phyloP scores from a whole-genome alignment of 1,140 invertebrate genomes.

The Aphelenchoides avenae region DNA sequence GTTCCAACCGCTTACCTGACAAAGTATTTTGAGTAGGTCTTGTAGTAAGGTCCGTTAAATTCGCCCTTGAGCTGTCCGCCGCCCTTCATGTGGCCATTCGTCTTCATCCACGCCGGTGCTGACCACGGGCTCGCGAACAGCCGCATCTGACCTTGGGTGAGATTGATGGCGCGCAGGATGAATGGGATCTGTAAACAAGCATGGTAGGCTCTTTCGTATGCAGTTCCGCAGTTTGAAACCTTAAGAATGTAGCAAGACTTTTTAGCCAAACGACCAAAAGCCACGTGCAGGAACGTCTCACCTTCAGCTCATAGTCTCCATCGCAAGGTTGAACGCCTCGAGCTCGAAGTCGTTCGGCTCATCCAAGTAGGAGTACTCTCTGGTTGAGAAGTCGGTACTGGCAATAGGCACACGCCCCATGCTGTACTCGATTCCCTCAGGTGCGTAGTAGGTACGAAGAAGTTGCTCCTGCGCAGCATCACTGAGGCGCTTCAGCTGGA shows the following conservation, averaged over 20 bases:
- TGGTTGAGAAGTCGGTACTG: conserved; percentile 75
- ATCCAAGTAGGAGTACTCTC: conserved; percentile 71
- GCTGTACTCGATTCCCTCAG: conserved; percentile 69
- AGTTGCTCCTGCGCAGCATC: conserved; percentile 10
- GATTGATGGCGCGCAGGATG: conserved; percentile 64
- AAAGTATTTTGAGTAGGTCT: conserved; percentile 76
- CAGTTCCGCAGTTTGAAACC: background rate
- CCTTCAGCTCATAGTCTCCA: conserved; percentile 70
- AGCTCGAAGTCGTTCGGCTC: conserved; percentile 65
- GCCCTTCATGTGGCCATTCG: conserved; percentile 66
- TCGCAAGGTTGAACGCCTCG: conserved; percentile 67
- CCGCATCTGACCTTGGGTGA: conserved; percentile 61
- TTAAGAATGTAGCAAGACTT: conserved; percentile 61
- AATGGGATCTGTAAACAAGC: conserved; percentile 67
- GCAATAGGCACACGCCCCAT: conserved; percentile 75
- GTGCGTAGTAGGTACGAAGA: conserved; percentile 25
- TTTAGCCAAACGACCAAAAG: conserved; percentile 64
- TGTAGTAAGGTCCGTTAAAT: conserved; percentile 68
- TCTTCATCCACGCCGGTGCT: conserved; percentile 88
- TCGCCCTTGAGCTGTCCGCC: conserved; percentile 65
- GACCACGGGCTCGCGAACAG: conserved; percentile 67
- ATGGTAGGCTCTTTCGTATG: too few relatives aligned
- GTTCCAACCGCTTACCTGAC: conserved; percentile 64
- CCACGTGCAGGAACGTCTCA: background rate
- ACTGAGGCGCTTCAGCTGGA: conserved; percentile 54